Percentiles rank a stretch among this genome's conserved stretches.
These are phyloP conservation scores for Lasioglossum pauxillum DNA, from an alignment of 2,888 invertebrate species.

Conservation along the genomic window DNA sequence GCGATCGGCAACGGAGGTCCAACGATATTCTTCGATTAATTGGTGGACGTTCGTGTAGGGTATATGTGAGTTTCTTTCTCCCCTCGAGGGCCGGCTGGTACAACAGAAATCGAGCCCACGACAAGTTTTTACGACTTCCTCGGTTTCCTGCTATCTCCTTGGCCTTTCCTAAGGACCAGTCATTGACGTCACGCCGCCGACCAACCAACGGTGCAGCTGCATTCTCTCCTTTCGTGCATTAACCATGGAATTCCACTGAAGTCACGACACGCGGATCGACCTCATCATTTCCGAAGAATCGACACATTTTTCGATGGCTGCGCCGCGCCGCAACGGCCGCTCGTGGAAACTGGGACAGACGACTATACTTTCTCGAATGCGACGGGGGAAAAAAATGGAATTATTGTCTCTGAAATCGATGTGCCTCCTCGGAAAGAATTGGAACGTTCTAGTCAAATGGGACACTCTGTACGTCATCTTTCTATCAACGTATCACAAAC, in stretches of 20 bases:
- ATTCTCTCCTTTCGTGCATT: conserved; percentile 60
- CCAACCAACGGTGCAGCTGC: conserved; percentile 57
- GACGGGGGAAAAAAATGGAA: neutral
- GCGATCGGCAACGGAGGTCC: too few relatives aligned
- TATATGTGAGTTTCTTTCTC: neutral
- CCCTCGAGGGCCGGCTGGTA: neutral
- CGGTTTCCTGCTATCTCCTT: conserved; percentile 55
- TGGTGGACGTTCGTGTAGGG: neutral
- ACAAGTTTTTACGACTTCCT: conserved; percentile 56
- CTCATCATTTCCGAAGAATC: conserved; percentile 61
- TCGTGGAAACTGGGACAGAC: neutral
- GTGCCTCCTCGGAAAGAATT: neutral
- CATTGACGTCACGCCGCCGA: conserved; percentile 62
- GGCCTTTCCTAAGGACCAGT: conserved; percentile 62
- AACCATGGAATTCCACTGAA: conserved; percentile 59
- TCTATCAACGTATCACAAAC: neutral
- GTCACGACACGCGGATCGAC: conserved; percentile 56
- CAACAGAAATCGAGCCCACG: conserved; percentile 40
- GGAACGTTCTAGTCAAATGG: neutral
- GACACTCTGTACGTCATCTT: neutral
- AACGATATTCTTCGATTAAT: conserved; percentile 25
- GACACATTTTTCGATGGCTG: conserved; percentile 26
- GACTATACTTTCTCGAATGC: neutral
- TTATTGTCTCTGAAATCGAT: neutral
- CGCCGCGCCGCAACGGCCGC: neutral